Percentiles rank a stretch among this genome's conserved stretches.
Conservation (phyloP, 2,888 invertebrate species). For the Ashinkailepas kermadecensis region DNA sequence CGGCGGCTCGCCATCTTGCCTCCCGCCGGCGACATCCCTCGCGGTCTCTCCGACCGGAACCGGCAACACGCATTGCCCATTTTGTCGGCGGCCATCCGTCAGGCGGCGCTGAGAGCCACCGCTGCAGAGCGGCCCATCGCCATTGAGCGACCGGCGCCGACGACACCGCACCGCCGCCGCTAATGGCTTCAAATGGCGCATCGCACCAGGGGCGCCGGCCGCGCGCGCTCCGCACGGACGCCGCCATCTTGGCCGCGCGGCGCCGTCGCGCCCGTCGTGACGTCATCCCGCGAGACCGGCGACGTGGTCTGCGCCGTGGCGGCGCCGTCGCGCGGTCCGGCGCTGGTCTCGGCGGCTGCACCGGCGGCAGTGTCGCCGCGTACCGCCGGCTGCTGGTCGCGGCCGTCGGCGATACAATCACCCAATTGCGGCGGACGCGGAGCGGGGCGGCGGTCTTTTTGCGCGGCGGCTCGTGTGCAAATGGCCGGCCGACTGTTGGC, state of each 20-base stretch:
- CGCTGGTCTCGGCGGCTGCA: too few species aligned
- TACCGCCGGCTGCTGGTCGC: too few species aligned
- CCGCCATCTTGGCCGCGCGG: constrained; percentile 5
- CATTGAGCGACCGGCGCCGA: constrained; percentile 1
- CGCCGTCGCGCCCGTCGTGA: not conserved
- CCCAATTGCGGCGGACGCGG: not conserved
- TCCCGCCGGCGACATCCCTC: not conserved
- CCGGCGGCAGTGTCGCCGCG: too few species aligned
- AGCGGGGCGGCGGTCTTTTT: not conserved
- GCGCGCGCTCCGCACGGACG: too few species aligned
- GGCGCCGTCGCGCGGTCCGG: too few species aligned
- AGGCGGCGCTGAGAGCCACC: not conserved
- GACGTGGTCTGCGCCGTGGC: too few species aligned
- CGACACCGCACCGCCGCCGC: not conserved
- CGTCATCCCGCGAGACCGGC: not conserved
- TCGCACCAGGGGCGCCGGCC: not conserved
- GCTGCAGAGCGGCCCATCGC: not conserved
- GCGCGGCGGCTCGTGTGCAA: not conserved
- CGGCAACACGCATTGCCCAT: constrained; percentile 10
- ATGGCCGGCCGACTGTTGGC: not conserved
- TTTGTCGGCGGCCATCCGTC: constrained; percentile 2
- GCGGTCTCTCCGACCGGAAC: not conserved
- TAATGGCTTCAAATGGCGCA: constrained; percentile 2
- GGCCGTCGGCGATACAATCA: not conserved
- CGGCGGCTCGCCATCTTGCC: constrained; percentile 10